phyloP scores from a whole-genome alignment of 1,140 invertebrate genomes.

The Campoletis sonorensis region DNA sequence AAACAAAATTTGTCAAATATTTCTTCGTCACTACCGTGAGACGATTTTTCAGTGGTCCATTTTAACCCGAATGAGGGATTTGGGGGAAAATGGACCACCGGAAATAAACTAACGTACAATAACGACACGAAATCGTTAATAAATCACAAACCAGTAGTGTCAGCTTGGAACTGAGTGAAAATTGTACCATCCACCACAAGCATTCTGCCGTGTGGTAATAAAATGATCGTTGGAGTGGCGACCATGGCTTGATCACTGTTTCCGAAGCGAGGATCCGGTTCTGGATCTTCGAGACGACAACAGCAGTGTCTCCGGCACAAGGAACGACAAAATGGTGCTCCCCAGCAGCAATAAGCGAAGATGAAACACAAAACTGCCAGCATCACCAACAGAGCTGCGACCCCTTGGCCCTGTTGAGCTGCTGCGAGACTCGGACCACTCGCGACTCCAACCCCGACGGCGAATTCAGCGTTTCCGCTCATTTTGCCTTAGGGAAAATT shows the following conservation, averaged over 20 bases:
- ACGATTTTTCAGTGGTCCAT: too few species aligned
- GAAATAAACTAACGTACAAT: too few species aligned
- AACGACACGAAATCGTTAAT: neutral
- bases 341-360: constrained; percentile 80
- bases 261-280: constrained; percentile 61
- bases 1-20: neutral
- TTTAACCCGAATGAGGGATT: too few species aligned
- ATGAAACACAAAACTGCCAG: constrained; percentile 79
- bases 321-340: constrained; percentile 77
- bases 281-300: constrained; percentile 71
- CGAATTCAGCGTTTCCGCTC: constrained; percentile 61
- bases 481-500: constrained; percentile 36
- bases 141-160: constrained; percentile 64
- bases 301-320: constrained; percentile 76
- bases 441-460: constrained; percentile 62
- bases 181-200: constrained; percentile 78
- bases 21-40: too few species aligned
- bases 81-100: too few species aligned
- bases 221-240: constrained; percentile 78
- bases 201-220: constrained; percentile 79
- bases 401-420: constrained; percentile 73
- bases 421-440: constrained; percentile 61
- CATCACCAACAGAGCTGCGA: constrained; percentile 79
- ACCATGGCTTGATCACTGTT: constrained; percentile 65
- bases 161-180: constrained; percentile 76